Evolutionary conservation across 1,140 invertebrate species (phyloP), one percentile per base, ranked within the genome.

Genomic region (Chelonus insularis): DNA sequence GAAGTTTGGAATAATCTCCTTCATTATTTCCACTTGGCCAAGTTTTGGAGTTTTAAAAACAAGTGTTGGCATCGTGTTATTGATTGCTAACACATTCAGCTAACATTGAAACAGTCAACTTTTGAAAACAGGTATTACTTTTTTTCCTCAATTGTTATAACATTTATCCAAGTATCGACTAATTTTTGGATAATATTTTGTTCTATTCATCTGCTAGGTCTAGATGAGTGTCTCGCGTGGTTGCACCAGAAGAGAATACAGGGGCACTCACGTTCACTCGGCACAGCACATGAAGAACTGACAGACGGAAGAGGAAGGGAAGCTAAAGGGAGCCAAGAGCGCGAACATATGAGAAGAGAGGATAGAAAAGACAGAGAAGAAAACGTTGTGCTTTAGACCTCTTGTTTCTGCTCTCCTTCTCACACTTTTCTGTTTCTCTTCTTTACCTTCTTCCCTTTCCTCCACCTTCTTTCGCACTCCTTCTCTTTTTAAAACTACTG

Each of bases 221-320:
- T 21, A 43, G 41, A 16, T 36, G 4, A 25, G 21, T 36, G 52
- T 55, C 34, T 37, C 52, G 52, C 52, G 52, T 55, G 52, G 52
- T 9, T 36, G 36, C 20, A 41, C 36, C 7, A 23, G 16, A n/a
- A 45, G 59, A 41, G 29, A 60, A 60, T 32, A 65, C 47, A 45
- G 36, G 45, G 34, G 25, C 50, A 56, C 65, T 43, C 67, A 60
- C 58, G 58, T 60, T 45, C 58, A 54, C 58, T 65, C 68, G 64
- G 66, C 52, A 61, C 71, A 67, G 68, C 68, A 71, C 71, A 69
- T 63, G 66, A 68, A 66, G 67, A 64, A 73, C 68, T 71, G 71
- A 72, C 69, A 68, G 69, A 63, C 66, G 60, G 67, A 58, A 63
- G 67, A 62, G 68, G 68, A 73, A 69, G 60, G 66, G 59, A 73